Percentiles rank a stretch among this genome's conserved stretches.
Evolutionary conservation across 2,113 vertebrate species (phyloP).

Genomic region (Polyodon spathula): DNA sequence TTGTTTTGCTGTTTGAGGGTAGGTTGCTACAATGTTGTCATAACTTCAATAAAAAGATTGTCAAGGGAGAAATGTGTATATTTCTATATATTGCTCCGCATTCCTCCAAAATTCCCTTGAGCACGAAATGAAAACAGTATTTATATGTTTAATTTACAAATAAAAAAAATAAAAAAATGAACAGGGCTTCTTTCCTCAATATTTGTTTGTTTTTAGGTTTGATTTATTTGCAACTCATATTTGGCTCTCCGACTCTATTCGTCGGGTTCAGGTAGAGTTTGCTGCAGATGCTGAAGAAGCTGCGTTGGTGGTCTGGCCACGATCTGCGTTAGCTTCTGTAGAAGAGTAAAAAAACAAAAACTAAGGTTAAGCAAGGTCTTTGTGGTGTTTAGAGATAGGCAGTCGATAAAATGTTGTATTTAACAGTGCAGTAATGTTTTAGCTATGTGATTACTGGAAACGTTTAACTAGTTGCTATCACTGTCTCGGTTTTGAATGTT

Average conservation of each 20-base stretch:
- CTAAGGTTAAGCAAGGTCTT: no score
- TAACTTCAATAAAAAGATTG: constrained; percentile 27
- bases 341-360: no score
- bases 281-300: constrained; percentile 94
- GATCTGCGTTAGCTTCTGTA: constrained; percentile 84
- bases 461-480: no score
- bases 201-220: constrained; percentile 10
- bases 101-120: constrained; percentile 15
- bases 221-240: no score
- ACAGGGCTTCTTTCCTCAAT: not conserved
- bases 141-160: constrained; percentile 3
- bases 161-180: constrained; percentile 16
- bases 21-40: not conserved
- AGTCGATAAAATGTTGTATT: no score
- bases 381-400: no score
- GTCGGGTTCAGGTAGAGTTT: constrained; percentile 96
- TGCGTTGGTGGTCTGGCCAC: constrained; percentile 84
- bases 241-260: no score
- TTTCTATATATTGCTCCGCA: constrained; percentile 13
- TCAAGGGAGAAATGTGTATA: constrained; percentile 23
- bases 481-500: no score
- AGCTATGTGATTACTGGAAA: no score
- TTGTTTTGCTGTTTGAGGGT: no score
- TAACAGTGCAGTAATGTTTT: no score
- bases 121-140: constrained; percentile 2